phyloP scores from a whole-genome alignment of 1,140 invertebrate species.

The Drosophila rhopaloa region DNA sequence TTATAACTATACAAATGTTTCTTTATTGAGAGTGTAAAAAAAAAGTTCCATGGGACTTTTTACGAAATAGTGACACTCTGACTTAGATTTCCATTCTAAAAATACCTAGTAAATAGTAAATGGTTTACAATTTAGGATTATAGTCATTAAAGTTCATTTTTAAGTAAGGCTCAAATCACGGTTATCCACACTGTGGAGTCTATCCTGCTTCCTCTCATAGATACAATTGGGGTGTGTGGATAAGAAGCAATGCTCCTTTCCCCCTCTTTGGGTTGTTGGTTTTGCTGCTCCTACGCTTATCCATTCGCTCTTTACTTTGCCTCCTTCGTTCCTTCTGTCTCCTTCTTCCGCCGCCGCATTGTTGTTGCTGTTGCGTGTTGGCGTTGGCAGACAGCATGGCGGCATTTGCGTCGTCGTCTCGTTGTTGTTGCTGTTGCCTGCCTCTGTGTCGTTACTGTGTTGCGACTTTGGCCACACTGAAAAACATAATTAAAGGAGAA shows the following conservation, averaged over 20 bases:
- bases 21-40: no score
- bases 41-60: no score
- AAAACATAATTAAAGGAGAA: not conserved
- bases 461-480: conserved; percentile 44
- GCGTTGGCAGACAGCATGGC: conserved; percentile 80
- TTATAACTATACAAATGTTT: no score
- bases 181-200: not conserved
- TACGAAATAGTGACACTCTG: no score
- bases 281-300: conserved; percentile 50
- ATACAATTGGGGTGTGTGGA: conserved; percentile 20
- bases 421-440: conserved; percentile 43
- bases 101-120: no score
- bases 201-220: not conserved
- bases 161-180: not conserved
- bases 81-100: no score
- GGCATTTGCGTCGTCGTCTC: conserved; percentile 29
- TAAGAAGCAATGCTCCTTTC: conserved; percentile 32
- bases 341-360: conserved; percentile 41
- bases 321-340: conserved; percentile 50
- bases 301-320: conserved; percentile 5
- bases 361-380: conserved; percentile 76
- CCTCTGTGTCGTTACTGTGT: conserved; percentile 55
- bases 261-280: conserved; percentile 19
- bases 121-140: no score
- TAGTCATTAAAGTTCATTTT: not conserved